Percentiles rank a stretch among this genome's conserved stretches.
Evolutionary conservation across 1,140 invertebrate genomes (phyloP).

Genomic region (Drosophila bocqueti): DNA sequence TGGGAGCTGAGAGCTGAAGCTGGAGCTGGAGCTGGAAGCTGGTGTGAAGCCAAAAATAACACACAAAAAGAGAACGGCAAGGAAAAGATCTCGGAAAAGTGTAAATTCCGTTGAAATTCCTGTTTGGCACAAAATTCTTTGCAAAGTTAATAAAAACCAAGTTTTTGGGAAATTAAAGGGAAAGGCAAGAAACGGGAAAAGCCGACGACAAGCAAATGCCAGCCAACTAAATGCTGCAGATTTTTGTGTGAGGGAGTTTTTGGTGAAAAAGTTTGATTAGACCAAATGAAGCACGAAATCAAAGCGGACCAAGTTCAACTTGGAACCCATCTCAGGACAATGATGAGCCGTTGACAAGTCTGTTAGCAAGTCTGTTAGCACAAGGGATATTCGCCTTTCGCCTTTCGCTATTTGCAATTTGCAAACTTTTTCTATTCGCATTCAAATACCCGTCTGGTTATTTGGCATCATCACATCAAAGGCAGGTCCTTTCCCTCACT

Average conservation of each 20-base stretch:
- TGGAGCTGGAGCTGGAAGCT: constrained; percentile 1
- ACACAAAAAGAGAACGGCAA: constrained; percentile 33
- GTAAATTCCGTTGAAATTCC: constrained; percentile 74
- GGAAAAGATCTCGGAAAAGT: constrained; percentile 40
- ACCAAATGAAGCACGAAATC: constrained; percentile 80
- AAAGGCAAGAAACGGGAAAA: not conserved
- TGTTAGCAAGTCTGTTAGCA: constrained; percentile 54
- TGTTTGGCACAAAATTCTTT: constrained; percentile 67
- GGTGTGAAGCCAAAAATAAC: constrained; percentile 56
- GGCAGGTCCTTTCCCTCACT: not conserved
- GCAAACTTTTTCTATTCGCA: constrained; percentile 68
- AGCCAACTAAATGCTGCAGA: constrained; percentile 60
- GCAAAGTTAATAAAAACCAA: constrained; percentile 61
- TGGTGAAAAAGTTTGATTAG: constrained; percentile 68
- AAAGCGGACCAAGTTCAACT: constrained; percentile 48
- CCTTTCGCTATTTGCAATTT: constrained; percentile 1
- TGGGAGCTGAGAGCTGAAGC: not conserved
- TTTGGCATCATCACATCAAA: constrained; percentile 50
- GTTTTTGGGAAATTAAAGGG: constrained; percentile 32
- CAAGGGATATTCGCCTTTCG: constrained; percentile 39
- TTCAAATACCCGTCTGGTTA: constrained; percentile 59
- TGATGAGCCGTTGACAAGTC: constrained; percentile 68
- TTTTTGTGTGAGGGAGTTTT: constrained; percentile 35
- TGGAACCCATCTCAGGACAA: constrained; percentile 61
- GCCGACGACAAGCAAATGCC: constrained; percentile 69